Conservation (phyloP, 1,140 invertebrate genomes). For the Drosophila navojoa region DNA sequence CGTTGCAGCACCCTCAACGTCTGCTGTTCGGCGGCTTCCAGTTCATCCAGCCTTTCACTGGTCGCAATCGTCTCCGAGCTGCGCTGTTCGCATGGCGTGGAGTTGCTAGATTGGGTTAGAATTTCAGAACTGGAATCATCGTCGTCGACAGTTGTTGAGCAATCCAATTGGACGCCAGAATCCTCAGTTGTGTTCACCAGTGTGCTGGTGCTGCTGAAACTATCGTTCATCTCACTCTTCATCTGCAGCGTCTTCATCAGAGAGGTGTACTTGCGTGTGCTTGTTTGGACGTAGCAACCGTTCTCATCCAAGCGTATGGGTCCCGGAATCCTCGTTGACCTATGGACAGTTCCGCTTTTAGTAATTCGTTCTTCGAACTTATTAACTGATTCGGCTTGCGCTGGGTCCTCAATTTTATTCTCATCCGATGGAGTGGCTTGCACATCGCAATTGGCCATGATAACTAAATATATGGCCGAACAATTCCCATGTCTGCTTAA, state of each 20-base stretch:
- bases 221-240: conserved; percentile 2
- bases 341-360: not conserved
- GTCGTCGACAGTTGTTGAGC: conserved; percentile 14
- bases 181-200: conserved; percentile 42
- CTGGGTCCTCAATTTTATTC: conserved; percentile 25
- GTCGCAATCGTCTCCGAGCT: conserved; percentile 18
- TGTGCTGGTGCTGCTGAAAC: conserved; percentile 29
- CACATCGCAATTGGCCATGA: conserved; percentile 60
- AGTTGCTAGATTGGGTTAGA: not conserved
- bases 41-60: conserved; percentile 13
- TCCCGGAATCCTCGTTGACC: conserved; percentile 52
- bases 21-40: conserved; percentile 42
- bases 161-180: conserved; percentile 52
- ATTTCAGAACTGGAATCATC: conserved; percentile 5
- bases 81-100: conserved; percentile 1
- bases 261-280: conserved; percentile 45
- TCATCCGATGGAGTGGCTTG: conserved; percentile 43
- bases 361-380: not conserved
- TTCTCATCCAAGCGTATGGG: conserved; percentile 28
- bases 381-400: not conserved
- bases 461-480: conserved; percentile 35
- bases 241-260: conserved; percentile 1
- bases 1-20: conserved; percentile 59
- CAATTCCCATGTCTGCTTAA: not conserved
- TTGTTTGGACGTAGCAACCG: conserved; percentile 3